Percentiles rank a stretch among this genome's conserved stretches.
These are phyloP conservation scores for Stylophora pistillata DNA, from an alignment of 64 coral and sea anemone genomes.

Conservation along the genomic window DNA sequence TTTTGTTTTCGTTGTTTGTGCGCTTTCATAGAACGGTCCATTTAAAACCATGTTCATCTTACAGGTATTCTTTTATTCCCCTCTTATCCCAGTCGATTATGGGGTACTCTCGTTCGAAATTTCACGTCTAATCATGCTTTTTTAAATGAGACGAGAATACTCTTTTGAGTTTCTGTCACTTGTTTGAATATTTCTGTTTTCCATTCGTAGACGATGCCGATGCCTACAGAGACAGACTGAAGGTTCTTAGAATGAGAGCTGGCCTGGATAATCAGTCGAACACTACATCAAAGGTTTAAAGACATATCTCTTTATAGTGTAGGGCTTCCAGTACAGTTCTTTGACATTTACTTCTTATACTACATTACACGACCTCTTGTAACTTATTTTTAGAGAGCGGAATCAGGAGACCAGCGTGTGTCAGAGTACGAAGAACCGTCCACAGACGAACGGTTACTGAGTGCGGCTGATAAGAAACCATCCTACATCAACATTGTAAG, in stretches of 20 bases:
- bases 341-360: not conserved
- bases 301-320: not conserved
- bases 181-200: not conserved
- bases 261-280: conserved; percentile 71
- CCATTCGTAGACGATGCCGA: conserved; percentile 55
- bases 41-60: too few species aligned
- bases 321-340: not conserved
- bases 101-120: too few species aligned
- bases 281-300: conserved; percentile 8
- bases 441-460: not conserved
- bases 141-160: too few species aligned
- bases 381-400: not conserved
- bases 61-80: too few species aligned
- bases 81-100: too few species aligned
- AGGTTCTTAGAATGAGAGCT: conserved; percentile 82
- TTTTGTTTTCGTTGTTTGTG: too few species aligned
- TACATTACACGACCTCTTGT: not conserved
- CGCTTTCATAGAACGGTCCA: too few species aligned
- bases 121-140: too few species aligned
- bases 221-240: conserved; percentile 78
- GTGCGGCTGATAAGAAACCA: conserved; percentile 4
- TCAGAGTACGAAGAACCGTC: not conserved
- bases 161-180: too few species aligned
- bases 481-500: conserved; percentile 38
- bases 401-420: not conserved